A percentile compares a stretch with the other conserved stretches of the same genome.
Conservation (phyloP, 2,888 invertebrate species). For the Cepaea hortensis region DNA sequence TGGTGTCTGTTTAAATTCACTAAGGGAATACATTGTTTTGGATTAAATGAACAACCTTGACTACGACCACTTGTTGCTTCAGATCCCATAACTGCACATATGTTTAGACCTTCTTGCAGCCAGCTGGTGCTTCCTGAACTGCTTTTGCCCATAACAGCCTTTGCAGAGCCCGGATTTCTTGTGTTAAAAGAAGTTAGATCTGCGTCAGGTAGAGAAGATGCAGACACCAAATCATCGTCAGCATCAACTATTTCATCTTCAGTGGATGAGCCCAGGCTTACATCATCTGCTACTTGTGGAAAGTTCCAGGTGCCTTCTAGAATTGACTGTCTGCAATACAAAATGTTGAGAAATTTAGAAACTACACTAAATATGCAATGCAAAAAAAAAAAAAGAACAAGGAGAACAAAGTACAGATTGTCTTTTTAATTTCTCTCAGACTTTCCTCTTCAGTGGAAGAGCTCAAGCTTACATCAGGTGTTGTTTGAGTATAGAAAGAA, state of each 20-base stretch:
- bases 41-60: background rate
- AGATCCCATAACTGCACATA: conserved; percentile 59
- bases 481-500: too few species aligned
- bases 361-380: background rate
- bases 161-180: conserved; percentile 49
- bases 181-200: conserved; percentile 75
- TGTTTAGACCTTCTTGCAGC: conserved; percentile 71
- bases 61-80: background rate
- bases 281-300: conserved; percentile 73
- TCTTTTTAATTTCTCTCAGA: too few species aligned
- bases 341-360: background rate
- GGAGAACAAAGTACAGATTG: too few species aligned
- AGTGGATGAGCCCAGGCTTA: conserved; percentile 73
- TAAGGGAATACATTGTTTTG: too few species aligned
- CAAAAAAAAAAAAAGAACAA: too few species aligned
- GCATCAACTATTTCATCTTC: conserved; percentile 69
- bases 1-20: too few species aligned
- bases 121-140: conserved; percentile 67
- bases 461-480: too few species aligned
- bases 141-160: background rate
- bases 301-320: conserved; percentile 76
- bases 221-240: conserved; percentile 70
- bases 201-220: conserved; percentile 68
- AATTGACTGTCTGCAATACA: conserved; percentile 15
- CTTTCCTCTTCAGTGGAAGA: too few species aligned